Base-by-base conservation (phyloP, 2,888 invertebrate species). In the Terebella lapidaria region DNA sequence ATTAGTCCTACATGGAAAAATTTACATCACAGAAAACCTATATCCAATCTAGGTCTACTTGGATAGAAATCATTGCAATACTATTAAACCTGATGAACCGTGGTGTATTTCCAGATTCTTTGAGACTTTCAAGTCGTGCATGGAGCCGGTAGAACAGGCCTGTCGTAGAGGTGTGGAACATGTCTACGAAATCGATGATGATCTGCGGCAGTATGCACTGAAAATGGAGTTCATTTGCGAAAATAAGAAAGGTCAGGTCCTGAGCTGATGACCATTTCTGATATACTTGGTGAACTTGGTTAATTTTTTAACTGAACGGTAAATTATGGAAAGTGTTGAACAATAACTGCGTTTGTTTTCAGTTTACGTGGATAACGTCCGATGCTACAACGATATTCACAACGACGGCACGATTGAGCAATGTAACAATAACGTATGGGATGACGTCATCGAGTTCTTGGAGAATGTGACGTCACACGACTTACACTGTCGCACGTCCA, bases 171-270 rank as follows among this genome's bases (percentile, higher is more conserved):
- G 49, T 22, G n/a, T 22, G 10, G 49, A 49, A 5, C 49, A 20
- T 22, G 49, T 49, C 18, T 49, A 49, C 49, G 10, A 10, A 22
- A n/a, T 49, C 49, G 49, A 49, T 22, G 10, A 15, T 24, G 18
- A 49, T 5, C 49, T 49, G 18, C 15, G 49, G 24, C 18, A 24
- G 5, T 49, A 49, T 24, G 24, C 15, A 22, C 49, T 49, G 18
- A 49, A 49, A 24, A 49, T 49, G 49, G 22, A 49, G 18, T 49
- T 20, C 49, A 49, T 49, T 24, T 49, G 49, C 49, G 24, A 49
- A 24, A 18, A 10, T 35, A 35, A 35, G 35, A 18, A 35, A 18
- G 35, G 35, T 35, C 10, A 35, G 35, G 35, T n/a, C n/a, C n/a
- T n/a, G n/a, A n/a, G n/a, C n/a, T n/a, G n/a, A n/a, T n/a, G n/a